A percentile compares a stretch with the other conserved stretches of the same genome.
Evolutionary conservation across 23 tunicate species (phyloP).

Genomic region (Trididemnum miniatum): DNA sequence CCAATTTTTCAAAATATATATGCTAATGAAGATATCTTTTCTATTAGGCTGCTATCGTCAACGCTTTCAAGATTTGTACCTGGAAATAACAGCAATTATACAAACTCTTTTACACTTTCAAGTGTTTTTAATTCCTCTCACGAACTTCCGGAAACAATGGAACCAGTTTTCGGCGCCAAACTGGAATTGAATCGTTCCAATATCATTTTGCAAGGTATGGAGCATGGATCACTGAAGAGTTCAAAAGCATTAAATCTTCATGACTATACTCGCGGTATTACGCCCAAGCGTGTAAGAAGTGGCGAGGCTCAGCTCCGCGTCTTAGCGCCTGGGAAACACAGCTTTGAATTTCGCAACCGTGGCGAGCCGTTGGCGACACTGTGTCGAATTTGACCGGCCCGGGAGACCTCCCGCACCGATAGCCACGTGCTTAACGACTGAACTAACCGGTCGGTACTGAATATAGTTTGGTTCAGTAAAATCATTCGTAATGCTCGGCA

Average conservation of each 20-base stretch:
- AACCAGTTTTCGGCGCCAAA: slow-evolving; percentile 45
- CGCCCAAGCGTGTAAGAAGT: neutral
- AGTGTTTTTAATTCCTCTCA: neutral
- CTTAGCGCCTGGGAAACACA: neutral
- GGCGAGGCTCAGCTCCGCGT: neutral
- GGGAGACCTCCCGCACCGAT: too few relatives aligned
- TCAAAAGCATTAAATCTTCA: too few relatives aligned
- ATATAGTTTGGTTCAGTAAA: too few relatives aligned
- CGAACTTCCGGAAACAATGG: neutral
- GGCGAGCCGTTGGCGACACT: neutral
- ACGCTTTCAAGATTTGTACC: neutral
- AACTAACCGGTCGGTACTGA: too few relatives aligned
- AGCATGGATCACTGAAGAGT: too few relatives aligned
- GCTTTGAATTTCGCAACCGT: neutral
- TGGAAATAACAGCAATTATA: neutral
- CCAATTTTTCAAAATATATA: too few relatives aligned
- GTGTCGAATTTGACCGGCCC: neutral
- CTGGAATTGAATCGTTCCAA: slow-evolving; percentile 49
- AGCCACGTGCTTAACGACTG: too few relatives aligned
- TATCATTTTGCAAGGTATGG: slow-evolving; percentile 44
- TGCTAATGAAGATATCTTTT: too few relatives aligned
- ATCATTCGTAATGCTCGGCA: too few relatives aligned
- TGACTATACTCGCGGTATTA: neutral
- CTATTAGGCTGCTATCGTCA: neutral
- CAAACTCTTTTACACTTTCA: neutral